A percentile compares a stretch with the other conserved stretches of the same genome.
Evolutionary conservation across 2,113 vertebrate genomes (phyloP).

Genomic region (Petroica traversi): DNA sequence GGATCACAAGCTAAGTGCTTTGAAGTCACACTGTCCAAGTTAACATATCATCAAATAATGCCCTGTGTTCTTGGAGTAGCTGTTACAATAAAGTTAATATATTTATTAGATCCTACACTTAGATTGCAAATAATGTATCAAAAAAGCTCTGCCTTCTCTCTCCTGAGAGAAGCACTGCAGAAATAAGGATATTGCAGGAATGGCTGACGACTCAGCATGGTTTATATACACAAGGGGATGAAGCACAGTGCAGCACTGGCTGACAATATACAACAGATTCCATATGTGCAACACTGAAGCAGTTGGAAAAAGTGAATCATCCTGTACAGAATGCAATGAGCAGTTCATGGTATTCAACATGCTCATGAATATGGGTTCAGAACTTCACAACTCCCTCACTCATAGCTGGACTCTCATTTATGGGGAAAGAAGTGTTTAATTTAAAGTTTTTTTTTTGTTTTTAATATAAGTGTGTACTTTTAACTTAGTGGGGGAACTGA

Average conservation of each 20-base stretch:
- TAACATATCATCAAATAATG: not conserved
- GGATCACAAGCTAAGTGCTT: not conserved
- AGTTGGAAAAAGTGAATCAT: slow-evolving; percentile 44
- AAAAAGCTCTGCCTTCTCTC: not conserved
- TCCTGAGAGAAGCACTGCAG: not conserved
- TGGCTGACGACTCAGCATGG: not conserved
- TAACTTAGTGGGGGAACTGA: not conserved
- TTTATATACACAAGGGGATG: not conserved
- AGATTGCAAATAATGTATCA: not conserved
- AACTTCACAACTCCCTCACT: not conserved
- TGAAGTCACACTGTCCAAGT: not conserved
- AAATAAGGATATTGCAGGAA: not conserved
- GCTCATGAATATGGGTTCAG: not conserved
- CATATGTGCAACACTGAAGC: not conserved
- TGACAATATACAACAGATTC: slow-evolving; percentile 10
- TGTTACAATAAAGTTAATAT: not conserved
- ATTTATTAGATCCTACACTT: not conserved
- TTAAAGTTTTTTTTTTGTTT: not conserved
- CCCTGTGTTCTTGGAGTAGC: not conserved
- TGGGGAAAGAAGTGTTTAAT: not conserved
- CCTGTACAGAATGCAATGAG: not conserved
- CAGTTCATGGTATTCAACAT: not conserved
- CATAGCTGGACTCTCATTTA: not conserved
- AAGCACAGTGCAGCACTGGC: not conserved
- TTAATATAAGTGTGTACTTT: not conserved